Conservation (phyloP, 2,113 vertebrate genomes). For the Callaeas wilsoni region DNA sequence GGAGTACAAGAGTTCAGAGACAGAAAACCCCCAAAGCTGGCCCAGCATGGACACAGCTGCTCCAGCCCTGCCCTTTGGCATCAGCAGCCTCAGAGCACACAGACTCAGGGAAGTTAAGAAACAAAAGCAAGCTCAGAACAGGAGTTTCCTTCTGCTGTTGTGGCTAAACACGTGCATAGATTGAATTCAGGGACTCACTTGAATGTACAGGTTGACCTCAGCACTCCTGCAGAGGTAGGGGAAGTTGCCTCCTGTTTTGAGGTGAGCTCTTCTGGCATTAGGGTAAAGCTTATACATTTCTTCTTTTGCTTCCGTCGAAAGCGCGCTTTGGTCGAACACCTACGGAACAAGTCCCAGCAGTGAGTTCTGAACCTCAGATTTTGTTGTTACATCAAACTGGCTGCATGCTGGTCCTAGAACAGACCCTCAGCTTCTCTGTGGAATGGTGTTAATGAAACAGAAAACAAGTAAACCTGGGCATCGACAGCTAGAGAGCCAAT, state of each 20-base stretch:
- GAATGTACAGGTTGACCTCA: conserved; percentile 95
- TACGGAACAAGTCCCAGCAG: conserved; percentile 24
- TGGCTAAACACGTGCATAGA: rapidly evolving
- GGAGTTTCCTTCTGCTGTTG: not conserved
- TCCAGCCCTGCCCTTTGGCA: not conserved
- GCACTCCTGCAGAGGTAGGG: conserved; percentile 94
- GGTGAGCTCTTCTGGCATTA: conserved; percentile 90
- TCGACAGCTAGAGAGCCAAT: not conserved
- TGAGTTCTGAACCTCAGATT: not conserved
- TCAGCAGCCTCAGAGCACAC: not conserved
- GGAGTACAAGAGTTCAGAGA: not conserved
- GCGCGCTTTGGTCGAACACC: conserved; percentile 98
- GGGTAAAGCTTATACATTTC: conserved; percentile 99
- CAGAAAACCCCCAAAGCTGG: not conserved
- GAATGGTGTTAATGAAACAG: not conserved
- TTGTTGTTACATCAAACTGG: not conserved
- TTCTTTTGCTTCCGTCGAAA: conserved; percentile 94
- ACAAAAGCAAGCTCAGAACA: not conserved
- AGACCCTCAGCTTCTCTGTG: not conserved
- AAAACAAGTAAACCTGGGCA: not conserved
- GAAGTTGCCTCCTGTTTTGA: conserved; percentile 98
- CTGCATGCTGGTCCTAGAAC: not conserved
- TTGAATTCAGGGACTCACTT: conserved; percentile 69
- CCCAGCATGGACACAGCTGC: not conserved
- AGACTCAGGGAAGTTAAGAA: not conserved